These are phyloP conservation scores for Rhizoglyphus robini DNA, from an alignment of 1,140 invertebrate species.

Conservation along the genomic window DNA sequence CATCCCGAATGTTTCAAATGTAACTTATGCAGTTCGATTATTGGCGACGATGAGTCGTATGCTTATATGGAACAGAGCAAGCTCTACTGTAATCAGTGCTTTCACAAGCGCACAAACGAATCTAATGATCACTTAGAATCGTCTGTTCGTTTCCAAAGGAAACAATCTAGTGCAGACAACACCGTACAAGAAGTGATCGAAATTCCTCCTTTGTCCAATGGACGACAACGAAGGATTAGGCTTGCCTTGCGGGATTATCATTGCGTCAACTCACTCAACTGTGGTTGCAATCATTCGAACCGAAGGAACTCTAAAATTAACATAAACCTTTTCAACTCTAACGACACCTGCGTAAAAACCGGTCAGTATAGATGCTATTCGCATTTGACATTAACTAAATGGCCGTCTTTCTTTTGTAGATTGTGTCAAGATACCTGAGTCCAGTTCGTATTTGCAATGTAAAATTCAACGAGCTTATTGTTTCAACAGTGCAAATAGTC, in stretches of 20 bases:
- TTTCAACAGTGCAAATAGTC: background rate
- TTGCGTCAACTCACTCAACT: too few species aligned
- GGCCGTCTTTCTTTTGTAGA: background rate
- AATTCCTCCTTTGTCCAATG: conserved; percentile 44
- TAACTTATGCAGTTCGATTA: conserved; percentile 58
- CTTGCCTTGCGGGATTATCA: background rate
- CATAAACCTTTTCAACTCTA: too few species aligned
- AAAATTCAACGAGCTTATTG: background rate
- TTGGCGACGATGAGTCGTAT: conserved; percentile 81
- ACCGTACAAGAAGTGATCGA: conserved; percentile 47
- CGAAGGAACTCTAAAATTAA: too few species aligned
- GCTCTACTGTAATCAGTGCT: conserved; percentile 60
- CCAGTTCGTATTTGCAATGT: background rate
- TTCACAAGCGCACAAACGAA: too few species aligned
- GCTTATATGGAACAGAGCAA: conserved; percentile 73
- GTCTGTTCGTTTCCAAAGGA: conserved; percentile 33
- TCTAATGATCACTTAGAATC: conserved; percentile 46
- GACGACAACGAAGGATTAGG: conserved; percentile 30
- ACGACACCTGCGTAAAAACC: background rate
- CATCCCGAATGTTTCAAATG: conserved; percentile 91
- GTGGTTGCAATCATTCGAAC: background rate
- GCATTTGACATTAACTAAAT: background rate
- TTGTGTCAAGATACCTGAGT: background rate
- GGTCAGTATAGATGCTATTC: background rate
- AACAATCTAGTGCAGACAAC: conserved; percentile 43